Evolutionary conservation across 2,888 invertebrate species (phyloP).

Genomic region (Copidosoma aretas): DNA sequence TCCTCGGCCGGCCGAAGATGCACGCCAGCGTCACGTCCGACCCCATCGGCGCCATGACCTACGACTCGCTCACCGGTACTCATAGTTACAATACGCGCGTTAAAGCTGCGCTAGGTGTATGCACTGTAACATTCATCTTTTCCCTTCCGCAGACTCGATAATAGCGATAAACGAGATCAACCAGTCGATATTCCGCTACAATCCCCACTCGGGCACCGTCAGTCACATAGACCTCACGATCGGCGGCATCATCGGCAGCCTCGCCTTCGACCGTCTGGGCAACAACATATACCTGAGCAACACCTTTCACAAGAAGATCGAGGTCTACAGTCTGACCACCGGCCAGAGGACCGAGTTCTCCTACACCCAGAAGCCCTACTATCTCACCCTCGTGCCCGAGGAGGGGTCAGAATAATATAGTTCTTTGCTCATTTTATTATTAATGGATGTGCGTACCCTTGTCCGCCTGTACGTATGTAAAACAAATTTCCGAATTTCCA

Average conservation of each 20-base stretch:
- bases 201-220: constrained; percentile 40
- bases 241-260: constrained; percentile 65
- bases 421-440: too few species aligned
- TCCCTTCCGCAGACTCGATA: constrained; percentile 48
- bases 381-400: constrained; percentile 73
- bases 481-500: too few species aligned
- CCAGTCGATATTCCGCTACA: constrained; percentile 46
- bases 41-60: constrained; percentile 73
- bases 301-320: constrained; percentile 68
- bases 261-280: constrained; percentile 74
- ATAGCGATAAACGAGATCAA: constrained; percentile 48
- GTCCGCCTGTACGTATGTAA: too few species aligned
- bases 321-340: constrained; percentile 71
- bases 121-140: too few species aligned
- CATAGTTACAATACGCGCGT: too few species aligned
- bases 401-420: constrained; percentile 73
- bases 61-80: constrained; percentile 68
- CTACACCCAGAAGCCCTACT: constrained; percentile 70
- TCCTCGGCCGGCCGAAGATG: constrained; percentile 72
- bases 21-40: constrained; percentile 59
- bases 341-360: constrained; percentile 68
- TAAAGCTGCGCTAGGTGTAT: too few species aligned
- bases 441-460: too few species aligned
- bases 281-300: constrained; percentile 80
- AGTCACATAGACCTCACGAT: constrained; percentile 59